These are phyloP conservation scores for Popillia japonica DNA, from an alignment of 1,140 invertebrate genomes.

Conservation along the genomic window DNA sequence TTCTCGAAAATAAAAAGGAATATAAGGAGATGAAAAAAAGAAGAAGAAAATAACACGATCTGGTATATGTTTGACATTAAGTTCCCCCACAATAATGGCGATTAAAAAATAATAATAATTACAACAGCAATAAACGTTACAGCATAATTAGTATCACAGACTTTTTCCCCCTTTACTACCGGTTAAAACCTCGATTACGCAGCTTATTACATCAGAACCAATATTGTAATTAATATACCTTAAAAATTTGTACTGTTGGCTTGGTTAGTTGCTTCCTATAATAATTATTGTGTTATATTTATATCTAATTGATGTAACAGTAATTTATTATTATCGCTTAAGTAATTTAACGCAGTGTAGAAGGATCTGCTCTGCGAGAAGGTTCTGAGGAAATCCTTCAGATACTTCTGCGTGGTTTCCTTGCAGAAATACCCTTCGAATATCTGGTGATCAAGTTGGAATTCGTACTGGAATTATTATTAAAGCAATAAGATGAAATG, in stretches of 20 bases:
- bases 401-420: background rate
- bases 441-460: background rate
- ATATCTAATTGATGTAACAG: constrained; percentile 22
- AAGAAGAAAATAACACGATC: too few relatives aligned
- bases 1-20: too few relatives aligned
- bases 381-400: constrained; percentile 17
- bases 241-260: constrained; percentile 8
- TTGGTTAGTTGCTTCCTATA: constrained; percentile 13
- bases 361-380: constrained; percentile 18
- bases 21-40: too few relatives aligned
- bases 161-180: too few relatives aligned
- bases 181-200: too few relatives aligned
- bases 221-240: too few relatives aligned
- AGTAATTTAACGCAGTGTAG: constrained; percentile 10
- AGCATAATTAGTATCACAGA: background rate
- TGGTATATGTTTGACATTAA: too few relatives aligned
- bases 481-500: too few relatives aligned
- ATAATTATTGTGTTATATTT: constrained; percentile 36
- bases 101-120: too few relatives aligned
- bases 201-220: too few relatives aligned
- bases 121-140: too few relatives aligned
- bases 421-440: constrained; percentile 30
- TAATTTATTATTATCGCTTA: constrained; percentile 21
- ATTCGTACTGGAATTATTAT: constrained; percentile 9
- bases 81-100: too few relatives aligned